phyloP scores from a whole-genome alignment of 2,797 vertebrate genomes.

The Staurois parvus region DNA sequence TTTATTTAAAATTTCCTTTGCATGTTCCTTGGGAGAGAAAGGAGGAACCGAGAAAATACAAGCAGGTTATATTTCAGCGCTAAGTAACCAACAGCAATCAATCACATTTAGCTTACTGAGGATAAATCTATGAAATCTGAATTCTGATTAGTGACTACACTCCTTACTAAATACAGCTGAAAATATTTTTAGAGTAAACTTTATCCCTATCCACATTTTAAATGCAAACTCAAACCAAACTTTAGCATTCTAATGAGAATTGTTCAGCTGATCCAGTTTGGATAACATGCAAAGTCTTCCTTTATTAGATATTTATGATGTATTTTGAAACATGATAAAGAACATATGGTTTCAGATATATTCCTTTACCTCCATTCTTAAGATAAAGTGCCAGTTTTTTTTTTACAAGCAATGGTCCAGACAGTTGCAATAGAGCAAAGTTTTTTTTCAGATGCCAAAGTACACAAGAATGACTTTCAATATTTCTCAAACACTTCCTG shows the following conservation, averaged over 20 bases:
- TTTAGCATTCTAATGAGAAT: background rate
- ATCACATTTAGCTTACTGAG: too few relatives aligned
- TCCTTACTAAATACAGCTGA: too few relatives aligned
- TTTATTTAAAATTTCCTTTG: too few relatives aligned
- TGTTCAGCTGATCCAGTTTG: background rate
- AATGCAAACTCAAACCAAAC: background rate
- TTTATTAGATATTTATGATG: conserved; percentile 20
- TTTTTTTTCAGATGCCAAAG: conserved; percentile 34
- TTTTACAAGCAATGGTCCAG: conserved; percentile 19
- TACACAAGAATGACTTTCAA: conserved; percentile 25
- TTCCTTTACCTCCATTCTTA: conserved; percentile 6
- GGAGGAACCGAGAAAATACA: too few relatives aligned
- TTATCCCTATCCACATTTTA: background rate
- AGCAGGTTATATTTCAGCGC: too few relatives aligned
- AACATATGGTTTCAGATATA: background rate
- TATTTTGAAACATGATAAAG: conserved; percentile 40
- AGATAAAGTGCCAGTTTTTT: conserved; percentile 27
- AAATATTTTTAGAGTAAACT: background rate
- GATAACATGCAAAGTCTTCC: background rate
- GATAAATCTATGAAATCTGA: too few relatives aligned
- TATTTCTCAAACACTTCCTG: conserved; percentile 34
- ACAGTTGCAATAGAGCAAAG: conserved; percentile 20
- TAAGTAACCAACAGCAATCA: too few relatives aligned
- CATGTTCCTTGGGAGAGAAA: too few relatives aligned
- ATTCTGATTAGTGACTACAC: too few relatives aligned